Conservation (phyloP, 2,797 vertebrate species). For the Clarias platycephalus region DNA sequence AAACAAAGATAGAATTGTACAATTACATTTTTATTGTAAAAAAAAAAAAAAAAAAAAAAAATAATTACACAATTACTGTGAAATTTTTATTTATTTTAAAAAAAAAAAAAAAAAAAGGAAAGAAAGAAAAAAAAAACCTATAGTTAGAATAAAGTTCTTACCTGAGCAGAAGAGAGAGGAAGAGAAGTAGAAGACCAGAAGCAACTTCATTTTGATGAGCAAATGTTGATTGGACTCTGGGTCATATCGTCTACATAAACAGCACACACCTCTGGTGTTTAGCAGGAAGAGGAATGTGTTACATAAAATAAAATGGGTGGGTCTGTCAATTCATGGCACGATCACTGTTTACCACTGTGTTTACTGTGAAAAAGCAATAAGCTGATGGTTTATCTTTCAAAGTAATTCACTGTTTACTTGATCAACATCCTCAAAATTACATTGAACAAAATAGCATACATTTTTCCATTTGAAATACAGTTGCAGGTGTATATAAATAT, state of each 20-base stretch:
- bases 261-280: neutral
- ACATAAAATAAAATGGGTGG: neutral
- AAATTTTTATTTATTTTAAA: too few relatives aligned
- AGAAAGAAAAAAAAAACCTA: too few relatives aligned
- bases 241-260: neutral
- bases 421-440: neutral
- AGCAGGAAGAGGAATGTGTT: neutral
- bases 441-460: neutral
- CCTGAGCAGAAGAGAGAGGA: constrained; percentile 12
- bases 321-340: neutral
- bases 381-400: neutral
- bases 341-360: neutral
- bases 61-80: too few relatives aligned
- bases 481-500: neutral
- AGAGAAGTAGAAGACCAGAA: constrained; percentile 5
- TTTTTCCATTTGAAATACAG: neutral
- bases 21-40: too few relatives aligned
- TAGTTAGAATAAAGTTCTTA: neutral
- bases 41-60: too few relatives aligned
- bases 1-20: neutral
- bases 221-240: neutral
- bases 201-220: constrained; percentile 6
- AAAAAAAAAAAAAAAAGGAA: neutral
- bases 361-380: neutral
- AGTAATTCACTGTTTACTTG: neutral